Evolutionary conservation across 2,888 invertebrate species (phyloP).

Genomic region (Strigamia maritima): DNA sequence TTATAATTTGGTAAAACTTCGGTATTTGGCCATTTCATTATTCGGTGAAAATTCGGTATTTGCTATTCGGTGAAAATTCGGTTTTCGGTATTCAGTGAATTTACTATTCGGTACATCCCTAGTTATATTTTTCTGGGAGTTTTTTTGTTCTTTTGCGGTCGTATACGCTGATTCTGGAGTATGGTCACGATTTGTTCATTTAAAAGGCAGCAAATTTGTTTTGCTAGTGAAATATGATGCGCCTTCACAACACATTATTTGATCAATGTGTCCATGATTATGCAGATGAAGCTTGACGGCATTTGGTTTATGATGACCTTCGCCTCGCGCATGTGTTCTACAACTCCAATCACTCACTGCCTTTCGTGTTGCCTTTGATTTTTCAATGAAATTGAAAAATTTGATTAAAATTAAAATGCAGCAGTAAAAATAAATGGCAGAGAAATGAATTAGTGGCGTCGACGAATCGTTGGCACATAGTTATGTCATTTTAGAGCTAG

Average conservation of each 20-base stretch:
- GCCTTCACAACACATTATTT: background rate
- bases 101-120: too few relatives aligned
- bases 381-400: background rate
- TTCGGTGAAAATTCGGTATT: too few relatives aligned
- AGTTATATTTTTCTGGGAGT: too few relatives aligned
- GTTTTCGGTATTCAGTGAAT: too few relatives aligned
- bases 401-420: background rate
- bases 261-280: background rate
- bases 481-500: too few relatives aligned
- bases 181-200: background rate
- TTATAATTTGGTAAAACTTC: too few relatives aligned
- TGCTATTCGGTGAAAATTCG: too few relatives aligned
- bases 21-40: too few relatives aligned
- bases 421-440: background rate
- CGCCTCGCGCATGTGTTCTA: background rate
- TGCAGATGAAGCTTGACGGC: background rate
- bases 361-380: background rate
- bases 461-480: too few relatives aligned
- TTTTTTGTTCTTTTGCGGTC: background rate
- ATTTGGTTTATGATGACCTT: background rate
- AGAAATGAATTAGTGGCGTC: too few relatives aligned
- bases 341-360: background rate
- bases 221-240: background rate
- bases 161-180: background rate
- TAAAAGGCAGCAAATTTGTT: background rate